A percentile compares a stretch with the other conserved stretches of the same genome.
phyloP scores from a whole-genome alignment of 2,888 invertebrate species.

The Macrophya alboannulata region DNA sequence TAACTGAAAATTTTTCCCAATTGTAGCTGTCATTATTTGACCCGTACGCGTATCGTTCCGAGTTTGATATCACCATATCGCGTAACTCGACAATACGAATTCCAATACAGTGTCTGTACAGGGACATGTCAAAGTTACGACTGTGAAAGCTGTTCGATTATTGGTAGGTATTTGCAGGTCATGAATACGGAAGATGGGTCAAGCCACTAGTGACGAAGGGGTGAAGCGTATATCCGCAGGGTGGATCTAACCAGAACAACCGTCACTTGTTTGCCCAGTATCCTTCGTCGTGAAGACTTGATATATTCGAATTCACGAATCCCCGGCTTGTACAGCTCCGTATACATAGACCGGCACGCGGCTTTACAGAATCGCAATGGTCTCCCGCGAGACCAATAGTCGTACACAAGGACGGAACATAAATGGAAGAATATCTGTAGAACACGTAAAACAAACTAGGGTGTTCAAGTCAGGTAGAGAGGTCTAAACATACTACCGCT shows the following conservation, averaged over 20 bases:
- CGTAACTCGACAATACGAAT: not conserved
- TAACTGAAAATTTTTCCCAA: slow-evolving; percentile 24
- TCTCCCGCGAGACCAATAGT: slow-evolving; percentile 47
- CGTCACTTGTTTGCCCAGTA: slow-evolving; percentile 43
- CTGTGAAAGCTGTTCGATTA: slow-evolving; percentile 46
- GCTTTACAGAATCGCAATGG: slow-evolving; percentile 50
- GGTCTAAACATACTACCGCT: not conserved
- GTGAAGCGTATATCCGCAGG: slow-evolving; percentile 25
- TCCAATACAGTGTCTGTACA: not conserved
- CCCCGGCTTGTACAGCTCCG: not conserved
- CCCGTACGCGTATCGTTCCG: not conserved
- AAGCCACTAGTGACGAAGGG: slow-evolving; percentile 32
- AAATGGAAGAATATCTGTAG: slow-evolving; percentile 52
- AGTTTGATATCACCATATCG: not conserved
- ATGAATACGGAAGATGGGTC: slow-evolving; percentile 51
- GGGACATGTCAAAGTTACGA: slow-evolving; percentile 3
- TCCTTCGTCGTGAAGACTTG: slow-evolving; percentile 35
- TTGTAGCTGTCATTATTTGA: not conserved
- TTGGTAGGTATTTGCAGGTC: slow-evolving; percentile 24
- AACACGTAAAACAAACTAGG: slow-evolving; percentile 53
- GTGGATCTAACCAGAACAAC: slow-evolving; percentile 46
- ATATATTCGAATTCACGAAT: slow-evolving; percentile 48
- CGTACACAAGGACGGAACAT: slow-evolving; percentile 24
- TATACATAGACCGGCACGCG: slow-evolving; percentile 15
- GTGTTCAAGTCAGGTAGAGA: slow-evolving; percentile 43